A percentile compares a stretch with the other conserved stretches of the same genome.
These are phyloP conservation scores for Parnassius orleans DNA, from an alignment of 2,888 invertebrate species.

Conservation along the genomic window DNA sequence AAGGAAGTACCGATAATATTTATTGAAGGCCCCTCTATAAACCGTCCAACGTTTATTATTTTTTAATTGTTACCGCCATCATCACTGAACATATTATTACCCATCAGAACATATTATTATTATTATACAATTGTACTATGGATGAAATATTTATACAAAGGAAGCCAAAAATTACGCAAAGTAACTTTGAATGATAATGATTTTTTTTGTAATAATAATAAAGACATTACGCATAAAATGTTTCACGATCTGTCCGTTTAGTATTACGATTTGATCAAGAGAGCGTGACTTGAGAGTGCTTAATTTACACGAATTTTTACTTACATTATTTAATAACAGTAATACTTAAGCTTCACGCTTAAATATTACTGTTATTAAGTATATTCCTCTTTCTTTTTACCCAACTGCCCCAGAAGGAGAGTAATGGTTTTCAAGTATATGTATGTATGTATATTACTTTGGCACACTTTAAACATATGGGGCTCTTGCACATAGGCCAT, in stretches of 20 bases:
- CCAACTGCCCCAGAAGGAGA: too few relatives aligned
- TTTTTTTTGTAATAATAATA: not conserved
- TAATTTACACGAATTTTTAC: slow-evolving; percentile 1
- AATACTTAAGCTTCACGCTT: too few relatives aligned
- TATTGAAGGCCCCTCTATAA: slow-evolving; percentile 1
- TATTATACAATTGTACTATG: too few relatives aligned
- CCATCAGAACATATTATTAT: too few relatives aligned
- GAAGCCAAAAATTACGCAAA: not conserved
- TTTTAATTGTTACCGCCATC: slow-evolving; percentile 5
- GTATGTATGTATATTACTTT: too few relatives aligned
- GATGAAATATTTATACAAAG: not conserved
- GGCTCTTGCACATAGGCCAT: too few relatives aligned
- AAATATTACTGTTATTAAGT: too few relatives aligned
- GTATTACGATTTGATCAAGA: slow-evolving; percentile 14
- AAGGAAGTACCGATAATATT: slow-evolving; percentile 12
- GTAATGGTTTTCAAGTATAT: too few relatives aligned
- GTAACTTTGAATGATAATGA: not conserved
- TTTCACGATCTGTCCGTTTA: not conserved
- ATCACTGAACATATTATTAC: not conserved
- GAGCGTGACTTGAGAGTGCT: slow-evolving; percentile 10
- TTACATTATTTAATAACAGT: too few relatives aligned
- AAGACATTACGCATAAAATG: not conserved
- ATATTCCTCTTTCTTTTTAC: too few relatives aligned
- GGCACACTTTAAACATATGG: too few relatives aligned
- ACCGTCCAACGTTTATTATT: not conserved